Percentiles rank a stretch among this genome's conserved stretches.
phyloP scores from a whole-genome alignment of 2,888 invertebrate genomes.

The Drosophila limbata region DNA sequence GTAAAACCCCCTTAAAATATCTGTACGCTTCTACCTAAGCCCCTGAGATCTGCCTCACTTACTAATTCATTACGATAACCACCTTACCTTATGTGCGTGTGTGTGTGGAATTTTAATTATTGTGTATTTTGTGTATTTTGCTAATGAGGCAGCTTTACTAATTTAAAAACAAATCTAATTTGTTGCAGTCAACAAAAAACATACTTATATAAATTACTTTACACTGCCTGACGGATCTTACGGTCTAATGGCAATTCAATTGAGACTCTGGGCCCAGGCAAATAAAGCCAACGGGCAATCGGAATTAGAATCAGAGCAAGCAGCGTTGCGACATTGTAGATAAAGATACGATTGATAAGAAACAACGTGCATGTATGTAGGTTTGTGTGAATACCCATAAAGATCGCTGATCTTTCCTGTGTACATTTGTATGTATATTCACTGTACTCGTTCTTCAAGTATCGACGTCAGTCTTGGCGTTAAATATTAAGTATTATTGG shows the following conservation, averaged over 20 bases:
- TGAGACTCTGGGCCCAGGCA: constrained; percentile 9
- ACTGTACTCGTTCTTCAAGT: not conserved
- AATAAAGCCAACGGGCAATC: constrained; percentile 22
- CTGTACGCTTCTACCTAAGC: not conserved
- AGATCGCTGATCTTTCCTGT: constrained; percentile 9
- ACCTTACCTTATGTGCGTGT: not conserved
- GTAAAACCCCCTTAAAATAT: too few relatives aligned
- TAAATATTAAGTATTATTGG: constrained; percentile 10
- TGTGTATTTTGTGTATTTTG: not conserved
- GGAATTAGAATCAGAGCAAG: constrained; percentile 27
- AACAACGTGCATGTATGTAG: constrained; percentile 24
- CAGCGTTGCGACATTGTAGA: constrained; percentile 27
- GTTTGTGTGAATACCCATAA: not conserved
- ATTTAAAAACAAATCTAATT: not conserved
- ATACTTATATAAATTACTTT: constrained; percentile 5
- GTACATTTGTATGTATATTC: not conserved
- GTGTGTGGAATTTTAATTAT: not conserved
- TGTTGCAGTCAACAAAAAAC: too few relatives aligned
- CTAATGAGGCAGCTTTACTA: not conserved
- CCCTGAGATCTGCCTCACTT: not conserved
- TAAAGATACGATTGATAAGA: constrained; percentile 50
- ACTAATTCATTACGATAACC: not conserved
- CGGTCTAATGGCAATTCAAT: constrained; percentile 6
- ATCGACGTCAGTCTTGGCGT: not conserved
- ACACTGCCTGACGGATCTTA: constrained; percentile 3